Conservation (phyloP, 2,113 vertebrate species). For the Pimephales promelas region DNA sequence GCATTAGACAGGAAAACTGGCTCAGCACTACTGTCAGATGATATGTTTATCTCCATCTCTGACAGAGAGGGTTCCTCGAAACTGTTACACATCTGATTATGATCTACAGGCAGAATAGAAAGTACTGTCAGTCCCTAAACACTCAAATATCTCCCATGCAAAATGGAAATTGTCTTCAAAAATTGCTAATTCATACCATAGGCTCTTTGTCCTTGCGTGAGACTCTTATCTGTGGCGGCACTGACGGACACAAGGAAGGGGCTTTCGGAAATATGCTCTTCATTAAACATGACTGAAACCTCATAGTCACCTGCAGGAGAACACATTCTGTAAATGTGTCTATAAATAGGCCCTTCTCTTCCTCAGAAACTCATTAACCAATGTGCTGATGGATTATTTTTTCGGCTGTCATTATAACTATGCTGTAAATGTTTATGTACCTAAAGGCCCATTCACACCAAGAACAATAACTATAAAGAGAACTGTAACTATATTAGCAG, state of each 20-base stretch:
- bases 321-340: background rate
- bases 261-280: slow-evolving; percentile 16
- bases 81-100: slow-evolving; percentile 5
- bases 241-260: slow-evolving; percentile 11
- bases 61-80: background rate
- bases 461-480: too few relatives aligned
- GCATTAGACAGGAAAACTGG: slow-evolving; percentile 72
- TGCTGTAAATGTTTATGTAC: too few relatives aligned
- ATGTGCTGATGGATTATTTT: background rate
- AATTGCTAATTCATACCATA: slow-evolving; percentile 1
- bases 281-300: slow-evolving; percentile 30
- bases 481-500: too few relatives aligned
- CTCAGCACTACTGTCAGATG: slow-evolving; percentile 35
- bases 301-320: background rate
- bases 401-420: too few relatives aligned
- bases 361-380: background rate
- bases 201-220: background rate
- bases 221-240: background rate
- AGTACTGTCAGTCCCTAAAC: background rate
- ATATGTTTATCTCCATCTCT: background rate
- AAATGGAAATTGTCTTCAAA: background rate
- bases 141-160: background rate
- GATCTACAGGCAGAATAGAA: background rate
- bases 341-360: background rate
- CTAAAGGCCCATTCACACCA: too few relatives aligned